These are phyloP conservation scores for Amphilophus citrinellus DNA, from an alignment of 2,113 vertebrate genomes.

Conservation along the genomic window DNA sequence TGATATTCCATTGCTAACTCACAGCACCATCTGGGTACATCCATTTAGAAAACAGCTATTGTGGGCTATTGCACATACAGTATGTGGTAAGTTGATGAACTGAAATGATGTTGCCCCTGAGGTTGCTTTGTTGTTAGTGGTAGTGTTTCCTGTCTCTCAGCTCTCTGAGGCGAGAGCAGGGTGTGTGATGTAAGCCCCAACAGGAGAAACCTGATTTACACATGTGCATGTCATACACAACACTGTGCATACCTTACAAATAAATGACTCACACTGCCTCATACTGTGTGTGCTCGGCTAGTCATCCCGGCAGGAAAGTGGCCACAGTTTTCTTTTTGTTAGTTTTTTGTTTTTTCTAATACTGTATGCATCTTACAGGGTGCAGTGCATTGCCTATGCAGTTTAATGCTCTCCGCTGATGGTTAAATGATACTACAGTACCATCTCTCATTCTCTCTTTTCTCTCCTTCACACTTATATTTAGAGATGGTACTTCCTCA, in stretches of 20 bases:
- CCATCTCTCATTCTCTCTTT: slow-evolving; percentile 4
- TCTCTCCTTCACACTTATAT: slow-evolving; percentile 26
- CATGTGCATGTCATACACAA: slow-evolving; percentile 70
- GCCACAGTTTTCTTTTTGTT: slow-evolving; percentile 13
- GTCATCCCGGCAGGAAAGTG: slow-evolving; percentile 61
- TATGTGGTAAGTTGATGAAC: slow-evolving; percentile 57
- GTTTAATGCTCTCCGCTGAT: slow-evolving; percentile 43
- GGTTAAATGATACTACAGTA: slow-evolving; percentile 12
- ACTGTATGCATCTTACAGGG: slow-evolving; percentile 63
- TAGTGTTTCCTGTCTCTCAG: slow-evolving; percentile 27
- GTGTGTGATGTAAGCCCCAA: slow-evolving; percentile 54
- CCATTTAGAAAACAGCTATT: slow-evolving; percentile 54
- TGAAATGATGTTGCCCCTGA: slow-evolving; percentile 75
- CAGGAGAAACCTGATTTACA: slow-evolving; percentile 72
- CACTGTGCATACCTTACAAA: slow-evolving; percentile 69
- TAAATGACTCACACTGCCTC: slow-evolving; percentile 56
- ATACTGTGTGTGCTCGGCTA: slow-evolving; percentile 57
- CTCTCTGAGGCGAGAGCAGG: slow-evolving; percentile 28
- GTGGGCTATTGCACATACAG: slow-evolving; percentile 59
- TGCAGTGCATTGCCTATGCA: slow-evolving; percentile 55
- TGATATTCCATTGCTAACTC: slow-evolving; percentile 62
- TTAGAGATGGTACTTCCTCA: slow-evolving; percentile 95
- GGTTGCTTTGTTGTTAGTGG: slow-evolving; percentile 76
- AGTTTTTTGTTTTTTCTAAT: slow-evolving; percentile 16
- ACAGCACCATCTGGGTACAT: slow-evolving; percentile 69